Base-by-base conservation (phyloP, 2,888 invertebrate species). In the Eudemis profundana region DNA sequence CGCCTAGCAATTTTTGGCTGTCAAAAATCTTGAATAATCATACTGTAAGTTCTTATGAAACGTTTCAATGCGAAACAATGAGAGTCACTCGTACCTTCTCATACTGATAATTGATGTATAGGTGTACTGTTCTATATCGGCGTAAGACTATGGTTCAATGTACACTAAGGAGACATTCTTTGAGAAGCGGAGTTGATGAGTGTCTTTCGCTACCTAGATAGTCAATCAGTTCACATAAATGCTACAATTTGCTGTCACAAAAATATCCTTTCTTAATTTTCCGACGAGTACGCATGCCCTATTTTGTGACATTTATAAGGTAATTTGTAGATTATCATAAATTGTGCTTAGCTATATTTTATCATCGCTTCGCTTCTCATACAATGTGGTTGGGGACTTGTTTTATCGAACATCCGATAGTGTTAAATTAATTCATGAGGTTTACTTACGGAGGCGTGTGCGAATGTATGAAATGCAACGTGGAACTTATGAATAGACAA, bases 51-150 rank as follows among this genome's bases (percentile, higher is more conserved):
- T 65, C 65, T 65, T 65, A 65, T 65, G 65, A 65, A 65, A 66
- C 71, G 67, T 65, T 65, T 65, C 64, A 12, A 46, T 14, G 46
- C 17, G 64, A 65, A 53, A 65, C 65, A 46, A 21, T 21, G 59
- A 49, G 60, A 65, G 65, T 65, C 65, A 60, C 65, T 65, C 46
- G 65, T 65, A 65, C 65, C 65, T 65, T 65, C 59, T 59, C 63
- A 36, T 64, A 53, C 53, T 54, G 61, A 65, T 60, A 51, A 60
- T 65, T 51, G 65, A 47, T 60, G 65, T 65, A 38, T 65, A 64
- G 40, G 59, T 65, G 51, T 65, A 59, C 51, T 46, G 57, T 63
- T 50, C 53, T 53, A 47, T 44, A 47, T 51, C 38, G 65, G 3
- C 36, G 64, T 60, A 60, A 65, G 65, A 53, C 46, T 59, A 59